Evolutionary conservation across 1,140 invertebrate species (phyloP).

Genomic region (Megalopta genalis): DNA sequence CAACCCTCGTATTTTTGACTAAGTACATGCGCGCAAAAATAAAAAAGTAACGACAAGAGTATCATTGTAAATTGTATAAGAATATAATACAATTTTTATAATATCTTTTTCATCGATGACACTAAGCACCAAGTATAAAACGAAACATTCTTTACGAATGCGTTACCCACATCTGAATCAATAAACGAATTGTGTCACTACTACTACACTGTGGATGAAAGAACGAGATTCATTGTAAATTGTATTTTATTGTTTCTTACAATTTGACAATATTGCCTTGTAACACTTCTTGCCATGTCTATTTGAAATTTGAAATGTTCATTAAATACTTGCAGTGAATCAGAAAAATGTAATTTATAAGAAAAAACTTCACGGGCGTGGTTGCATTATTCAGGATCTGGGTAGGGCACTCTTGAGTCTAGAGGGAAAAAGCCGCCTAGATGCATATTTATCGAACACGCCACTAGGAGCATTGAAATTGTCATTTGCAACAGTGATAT

Average conservation of each 20-base stretch:
- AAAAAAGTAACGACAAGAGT: constrained; percentile 20
- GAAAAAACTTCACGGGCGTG: constrained; percentile 2
- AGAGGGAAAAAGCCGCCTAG: too few relatives aligned
- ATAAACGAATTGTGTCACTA: constrained; percentile 17
- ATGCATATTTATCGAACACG: too few relatives aligned
- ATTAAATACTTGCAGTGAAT: background rate
- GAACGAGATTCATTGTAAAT: background rate
- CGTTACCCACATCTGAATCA: constrained; percentile 32
- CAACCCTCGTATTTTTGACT: constrained; percentile 71
- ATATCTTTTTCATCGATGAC: background rate
- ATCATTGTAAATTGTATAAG: constrained; percentile 20
- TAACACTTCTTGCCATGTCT: constrained; percentile 10
- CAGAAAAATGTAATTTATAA: background rate
- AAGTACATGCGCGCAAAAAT: constrained; percentile 14
- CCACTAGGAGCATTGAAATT: too few relatives aligned
- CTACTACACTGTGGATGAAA: background rate
- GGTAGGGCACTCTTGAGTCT: too few relatives aligned
- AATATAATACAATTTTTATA: background rate
- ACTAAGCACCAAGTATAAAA: constrained; percentile 9
- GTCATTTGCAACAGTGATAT: too few relatives aligned
- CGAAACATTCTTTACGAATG: constrained; percentile 20
- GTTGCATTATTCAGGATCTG: constrained; percentile 29
- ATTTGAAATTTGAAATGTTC: background rate
- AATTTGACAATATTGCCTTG: background rate
- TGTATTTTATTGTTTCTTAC: background rate